phyloP scores from a whole-genome alignment of 35 echinoderm and acorn worm species.

The Stichopus chloronotus region DNA sequence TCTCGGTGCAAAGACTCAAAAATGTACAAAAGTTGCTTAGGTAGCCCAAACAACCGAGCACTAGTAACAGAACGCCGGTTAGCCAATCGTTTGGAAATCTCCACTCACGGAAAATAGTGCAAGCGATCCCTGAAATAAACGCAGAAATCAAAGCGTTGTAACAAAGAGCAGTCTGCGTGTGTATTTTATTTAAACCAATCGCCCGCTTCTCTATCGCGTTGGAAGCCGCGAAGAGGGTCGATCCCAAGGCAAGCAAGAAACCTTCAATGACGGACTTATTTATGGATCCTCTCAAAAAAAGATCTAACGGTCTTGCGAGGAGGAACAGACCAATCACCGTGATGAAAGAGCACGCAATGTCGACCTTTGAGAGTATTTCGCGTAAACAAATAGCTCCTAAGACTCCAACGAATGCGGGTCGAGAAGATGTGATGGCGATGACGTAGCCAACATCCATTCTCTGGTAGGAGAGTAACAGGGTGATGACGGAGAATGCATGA shows the following conservation, averaged over 20 bases:
- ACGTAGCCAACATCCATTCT: background rate
- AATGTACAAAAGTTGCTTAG: background rate
- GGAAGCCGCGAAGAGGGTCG: background rate
- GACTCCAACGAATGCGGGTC: background rate
- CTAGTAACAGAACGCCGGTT: background rate
- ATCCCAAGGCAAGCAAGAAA: background rate
- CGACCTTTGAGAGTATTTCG: background rate
- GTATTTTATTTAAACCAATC: background rate
- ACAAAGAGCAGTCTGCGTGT: background rate
- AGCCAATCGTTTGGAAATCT: background rate
- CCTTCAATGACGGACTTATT: background rate
- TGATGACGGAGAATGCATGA: background rate
- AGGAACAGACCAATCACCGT: background rate
- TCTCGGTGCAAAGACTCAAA: background rate
- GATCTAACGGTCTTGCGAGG: background rate
- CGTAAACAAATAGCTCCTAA: background rate
- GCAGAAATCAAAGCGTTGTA: background rate
- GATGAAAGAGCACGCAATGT: background rate
- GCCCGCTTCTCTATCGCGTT: background rate
- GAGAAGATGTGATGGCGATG: background rate
- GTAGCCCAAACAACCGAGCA: background rate
- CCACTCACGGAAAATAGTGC: background rate
- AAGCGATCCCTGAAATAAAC: background rate
- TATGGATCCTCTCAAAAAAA: background rate
- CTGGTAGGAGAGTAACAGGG: background rate